These are phyloP conservation scores for Eulemur albifrons DNA, from an alignment of 2,797 vertebrate genomes.

Conservation along the genomic window DNA sequence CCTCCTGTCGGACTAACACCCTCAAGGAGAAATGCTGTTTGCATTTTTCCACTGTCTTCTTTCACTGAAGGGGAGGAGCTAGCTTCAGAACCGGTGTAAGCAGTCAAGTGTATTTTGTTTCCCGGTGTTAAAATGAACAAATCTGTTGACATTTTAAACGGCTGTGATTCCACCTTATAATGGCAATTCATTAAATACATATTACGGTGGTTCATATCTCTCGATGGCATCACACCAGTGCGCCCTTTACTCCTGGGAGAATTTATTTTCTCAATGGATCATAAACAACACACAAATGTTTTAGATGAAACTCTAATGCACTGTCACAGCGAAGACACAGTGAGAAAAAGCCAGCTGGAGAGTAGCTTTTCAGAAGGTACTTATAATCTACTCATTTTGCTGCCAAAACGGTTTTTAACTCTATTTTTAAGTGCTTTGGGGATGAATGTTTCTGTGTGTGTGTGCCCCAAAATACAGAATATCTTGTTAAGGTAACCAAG, in stretches of 20 bases:
- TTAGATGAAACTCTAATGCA: not conserved
- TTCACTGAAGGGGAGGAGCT: not conserved
- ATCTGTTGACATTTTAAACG: constrained; percentile 13
- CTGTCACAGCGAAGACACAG: not conserved
- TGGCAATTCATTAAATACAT: constrained; percentile 49
- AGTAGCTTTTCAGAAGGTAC: not conserved
- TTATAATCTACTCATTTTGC: not conserved
- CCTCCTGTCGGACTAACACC: not conserved
- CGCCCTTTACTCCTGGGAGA: constrained; percentile 17
- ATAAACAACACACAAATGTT: constrained; percentile 51
- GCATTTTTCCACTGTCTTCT: not conserved
- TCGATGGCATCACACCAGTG: rapidly evolving
- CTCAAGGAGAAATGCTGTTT: not conserved
- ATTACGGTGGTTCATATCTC: not conserved
- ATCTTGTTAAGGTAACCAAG: not conserved
- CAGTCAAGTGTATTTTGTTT: not conserved
- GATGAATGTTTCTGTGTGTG: not conserved
- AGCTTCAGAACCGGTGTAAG: not conserved
- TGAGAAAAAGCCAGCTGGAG: not conserved
- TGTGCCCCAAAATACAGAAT: not conserved
- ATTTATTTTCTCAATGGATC: constrained; percentile 38
- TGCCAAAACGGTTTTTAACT: not conserved
- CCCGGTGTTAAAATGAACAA: not conserved
- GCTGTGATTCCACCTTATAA: not conserved
- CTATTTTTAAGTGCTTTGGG: not conserved